phyloP scores from a whole-genome alignment of 2,797 vertebrate genomes.

The Glossophaga mutica region DNA sequence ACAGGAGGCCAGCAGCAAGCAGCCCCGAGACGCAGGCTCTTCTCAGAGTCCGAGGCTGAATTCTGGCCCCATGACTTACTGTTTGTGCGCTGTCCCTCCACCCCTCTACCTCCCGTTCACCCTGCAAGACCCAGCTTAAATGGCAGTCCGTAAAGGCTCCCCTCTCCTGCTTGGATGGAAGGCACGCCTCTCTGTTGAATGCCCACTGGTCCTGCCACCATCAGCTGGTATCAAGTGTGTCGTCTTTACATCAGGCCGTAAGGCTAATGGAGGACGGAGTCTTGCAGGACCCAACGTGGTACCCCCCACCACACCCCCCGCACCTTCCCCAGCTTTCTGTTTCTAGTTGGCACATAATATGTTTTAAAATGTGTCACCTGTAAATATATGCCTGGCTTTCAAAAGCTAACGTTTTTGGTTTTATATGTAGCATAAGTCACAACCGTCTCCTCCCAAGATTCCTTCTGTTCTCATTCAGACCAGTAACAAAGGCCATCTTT shows the following conservation, averaged over 20 bases:
- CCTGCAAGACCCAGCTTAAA: neutral
- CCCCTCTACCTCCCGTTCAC: neutral
- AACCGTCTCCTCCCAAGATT: neutral
- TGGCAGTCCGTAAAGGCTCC: neutral
- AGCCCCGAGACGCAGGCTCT: accelerated
- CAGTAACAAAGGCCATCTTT: constrained; percentile 26
- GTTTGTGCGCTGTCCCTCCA: neutral
- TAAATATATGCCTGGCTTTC: neutral
- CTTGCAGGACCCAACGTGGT: accelerated
- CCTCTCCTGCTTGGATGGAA: accelerated
- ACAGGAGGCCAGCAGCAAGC: neutral
- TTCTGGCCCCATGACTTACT: neutral
- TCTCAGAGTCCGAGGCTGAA: neutral
- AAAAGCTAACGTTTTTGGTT: neutral
- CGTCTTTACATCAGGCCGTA: neutral
- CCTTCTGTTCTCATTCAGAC: neutral
- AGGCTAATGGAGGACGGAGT: neutral
- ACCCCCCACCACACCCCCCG: accelerated
- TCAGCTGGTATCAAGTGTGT: neutral
- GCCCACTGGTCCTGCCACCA: accelerated
- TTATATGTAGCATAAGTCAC: neutral
- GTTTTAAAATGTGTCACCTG: neutral
- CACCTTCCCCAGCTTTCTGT: neutral
- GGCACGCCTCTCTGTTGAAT: neutral
- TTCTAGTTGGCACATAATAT: neutral